Base-by-base conservation (phyloP, 2,888 invertebrate genomes). In the Clistopyga incitator region DNA sequence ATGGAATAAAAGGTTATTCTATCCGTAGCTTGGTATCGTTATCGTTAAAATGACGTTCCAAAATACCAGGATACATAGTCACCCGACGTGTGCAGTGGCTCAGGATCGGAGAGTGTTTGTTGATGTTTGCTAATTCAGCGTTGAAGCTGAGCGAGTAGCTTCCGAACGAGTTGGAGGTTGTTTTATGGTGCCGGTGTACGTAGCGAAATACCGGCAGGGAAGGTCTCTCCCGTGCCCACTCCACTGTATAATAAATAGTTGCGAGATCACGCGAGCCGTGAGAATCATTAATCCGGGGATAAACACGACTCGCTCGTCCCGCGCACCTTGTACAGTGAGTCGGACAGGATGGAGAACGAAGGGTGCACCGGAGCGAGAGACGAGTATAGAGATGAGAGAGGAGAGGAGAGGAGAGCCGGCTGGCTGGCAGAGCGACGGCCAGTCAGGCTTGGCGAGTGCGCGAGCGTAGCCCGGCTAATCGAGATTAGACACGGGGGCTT, bases 401-500 rank as follows among this genome's bases (percentile, higher is more conserved):
- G 54, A 42, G 59, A 59, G 52, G 18, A 52, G 77, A 75, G 76
- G 76, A 67, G 68, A 56, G 20, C 38, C 8, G 42, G 38, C 50
- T 25, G 18, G 65, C 23, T 52, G 74, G 78, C 80, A 78, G n/a
- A n/a, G 78, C 74, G 52, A 64, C 59, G 67, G 56, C 56, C 70
- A 78, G 65, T 54, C 52, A 52, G 64, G 70, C 78, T 70, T 67
- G 61, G 59, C 47, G 20, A 67, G 80, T 52, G 76, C 13, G 42
- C 20, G 52, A 67, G 70, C 50, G 65, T 34, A 67, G 68, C 59
- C 68, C 59, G 79, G 59, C 85, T 88, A 89, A 85, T 88, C 86
- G 85, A 90, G 91, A 91, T 91, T 91, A 89, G 89, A 88, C 88
- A 87, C 78, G 83, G 77, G 82, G 81, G 90, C 88, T 91, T 91